These are phyloP conservation scores for Limosa lapponica DNA, from an alignment of 2,797 vertebrate species.

Conservation along the genomic window DNA sequence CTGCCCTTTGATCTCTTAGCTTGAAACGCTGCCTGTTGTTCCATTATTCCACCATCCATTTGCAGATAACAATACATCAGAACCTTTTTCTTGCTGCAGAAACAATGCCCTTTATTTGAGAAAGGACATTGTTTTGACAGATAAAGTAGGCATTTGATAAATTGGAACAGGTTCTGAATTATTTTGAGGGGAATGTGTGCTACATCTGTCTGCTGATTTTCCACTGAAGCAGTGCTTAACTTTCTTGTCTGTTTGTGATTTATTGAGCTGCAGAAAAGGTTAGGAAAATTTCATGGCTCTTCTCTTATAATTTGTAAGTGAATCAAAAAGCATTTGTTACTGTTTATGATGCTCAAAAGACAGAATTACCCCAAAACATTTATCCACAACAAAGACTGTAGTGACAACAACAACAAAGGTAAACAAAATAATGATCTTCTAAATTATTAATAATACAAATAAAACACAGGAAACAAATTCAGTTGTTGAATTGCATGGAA, in stretches of 20 bases:
- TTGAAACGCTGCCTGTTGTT: conserved; percentile 83
- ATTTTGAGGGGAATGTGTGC: conserved; percentile 82
- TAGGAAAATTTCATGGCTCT: conserved; percentile 82
- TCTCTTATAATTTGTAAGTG: conserved; percentile 83
- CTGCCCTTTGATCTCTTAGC: conserved; percentile 79
- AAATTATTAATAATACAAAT: conserved; percentile 51
- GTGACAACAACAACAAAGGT: conserved; percentile 53
- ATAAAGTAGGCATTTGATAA: conserved; percentile 87
- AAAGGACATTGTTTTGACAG: conserved; percentile 86
- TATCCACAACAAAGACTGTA: conserved; percentile 56
- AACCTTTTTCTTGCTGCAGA: conserved; percentile 78
- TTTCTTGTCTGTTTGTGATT: conserved; percentile 86
- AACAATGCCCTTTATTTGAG: conserved; percentile 86
- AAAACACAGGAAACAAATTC: neutral
- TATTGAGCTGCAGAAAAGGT: conserved; percentile 84
- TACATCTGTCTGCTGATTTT: conserved; percentile 84
- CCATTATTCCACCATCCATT: conserved; percentile 83
- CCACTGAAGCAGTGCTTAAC: conserved; percentile 80
- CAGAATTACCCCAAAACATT: conserved; percentile 73
- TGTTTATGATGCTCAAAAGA: conserved; percentile 79
- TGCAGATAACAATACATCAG: conserved; percentile 85
- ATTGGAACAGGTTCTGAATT: conserved; percentile 87
- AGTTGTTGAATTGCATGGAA: neutral
- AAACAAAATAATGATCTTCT: conserved; percentile 44
- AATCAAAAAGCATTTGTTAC: conserved; percentile 82